Conservation (phyloP, 2,797 vertebrate species). For the Mallotus villosus region DNA sequence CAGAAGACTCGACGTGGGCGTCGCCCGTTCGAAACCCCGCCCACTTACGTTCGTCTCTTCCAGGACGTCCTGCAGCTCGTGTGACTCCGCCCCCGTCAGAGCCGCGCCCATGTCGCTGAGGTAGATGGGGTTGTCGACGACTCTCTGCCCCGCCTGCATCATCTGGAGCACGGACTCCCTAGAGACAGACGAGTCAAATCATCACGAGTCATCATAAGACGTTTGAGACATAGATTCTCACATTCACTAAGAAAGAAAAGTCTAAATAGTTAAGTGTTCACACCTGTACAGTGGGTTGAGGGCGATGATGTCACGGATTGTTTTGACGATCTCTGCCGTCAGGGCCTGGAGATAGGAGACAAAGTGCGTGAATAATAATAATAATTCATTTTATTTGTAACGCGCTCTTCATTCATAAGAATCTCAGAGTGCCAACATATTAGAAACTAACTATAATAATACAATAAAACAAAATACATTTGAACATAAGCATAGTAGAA, state of each 20-base stretch:
- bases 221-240: neutral
- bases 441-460: no score
- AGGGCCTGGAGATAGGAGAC: conserved; percentile 73
- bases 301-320: conserved; percentile 97
- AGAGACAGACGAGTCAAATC: neutral
- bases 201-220: neutral
- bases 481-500: no score
- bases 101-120: conserved; percentile 98
- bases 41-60: conserved; percentile 90
- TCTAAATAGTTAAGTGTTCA: neutral
- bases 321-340: conserved; percentile 98
- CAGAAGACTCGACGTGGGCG: no score
- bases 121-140: conserved; percentile 98
- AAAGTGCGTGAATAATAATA: neutral
- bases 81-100: conserved; percentile 92
- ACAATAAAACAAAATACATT: no score
- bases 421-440: no score
- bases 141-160: conserved; percentile 98
- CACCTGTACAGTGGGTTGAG: conserved; percentile 96
- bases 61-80: conserved; percentile 92
- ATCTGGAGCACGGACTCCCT: conserved; percentile 98
- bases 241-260: neutral
- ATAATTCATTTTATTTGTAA: no score
- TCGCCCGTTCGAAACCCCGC: neutral
- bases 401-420: no score